These are phyloP conservation scores for Gracilinanus agilis DNA, from an alignment of 2,113 vertebrate genomes.

Conservation along the genomic window DNA sequence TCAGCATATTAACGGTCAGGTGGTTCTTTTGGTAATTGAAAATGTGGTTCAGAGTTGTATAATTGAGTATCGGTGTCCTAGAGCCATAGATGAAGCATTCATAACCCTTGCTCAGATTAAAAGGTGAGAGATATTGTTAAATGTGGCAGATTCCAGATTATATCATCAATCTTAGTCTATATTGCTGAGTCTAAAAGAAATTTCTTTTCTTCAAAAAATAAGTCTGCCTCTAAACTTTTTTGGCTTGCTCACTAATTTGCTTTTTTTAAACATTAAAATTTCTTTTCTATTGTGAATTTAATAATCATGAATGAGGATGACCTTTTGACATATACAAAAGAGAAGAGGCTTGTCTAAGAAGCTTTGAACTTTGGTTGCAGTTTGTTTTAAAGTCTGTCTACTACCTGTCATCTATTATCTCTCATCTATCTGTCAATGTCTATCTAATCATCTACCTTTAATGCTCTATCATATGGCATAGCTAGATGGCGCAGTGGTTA, in stretches of 20 bases:
- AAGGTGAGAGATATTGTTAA: not conserved
- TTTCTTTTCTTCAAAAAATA: slow-evolving; percentile 15
- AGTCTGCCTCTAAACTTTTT: slow-evolving; percentile 35
- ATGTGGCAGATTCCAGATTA: not conserved
- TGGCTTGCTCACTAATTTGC: slow-evolving; percentile 33
- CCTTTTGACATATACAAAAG: not conserved
- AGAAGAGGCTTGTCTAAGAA: not conserved
- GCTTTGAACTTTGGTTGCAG: not conserved
- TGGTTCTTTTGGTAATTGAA: slow-evolving; percentile 22
- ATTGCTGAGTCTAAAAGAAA: slow-evolving; percentile 17
- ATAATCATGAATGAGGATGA: not conserved
- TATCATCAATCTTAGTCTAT: slow-evolving; percentile 39
- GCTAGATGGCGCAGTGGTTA: too few species aligned
- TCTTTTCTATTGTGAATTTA: not conserved
- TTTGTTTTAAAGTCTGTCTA: not conserved
- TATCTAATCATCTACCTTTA: not conserved
- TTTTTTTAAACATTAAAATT: not conserved
- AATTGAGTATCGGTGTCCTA: not conserved
- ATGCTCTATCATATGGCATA: too few species aligned
- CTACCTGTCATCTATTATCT: too few species aligned
- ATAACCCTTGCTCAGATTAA: not conserved
- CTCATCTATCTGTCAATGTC: not conserved
- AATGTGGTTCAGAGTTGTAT: not conserved
- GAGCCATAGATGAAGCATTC: not conserved
- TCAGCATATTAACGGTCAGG: not conserved